These are phyloP conservation scores for Leptopilina clavipes DNA, from an alignment of 1,140 invertebrate genomes.

Conservation along the genomic window DNA sequence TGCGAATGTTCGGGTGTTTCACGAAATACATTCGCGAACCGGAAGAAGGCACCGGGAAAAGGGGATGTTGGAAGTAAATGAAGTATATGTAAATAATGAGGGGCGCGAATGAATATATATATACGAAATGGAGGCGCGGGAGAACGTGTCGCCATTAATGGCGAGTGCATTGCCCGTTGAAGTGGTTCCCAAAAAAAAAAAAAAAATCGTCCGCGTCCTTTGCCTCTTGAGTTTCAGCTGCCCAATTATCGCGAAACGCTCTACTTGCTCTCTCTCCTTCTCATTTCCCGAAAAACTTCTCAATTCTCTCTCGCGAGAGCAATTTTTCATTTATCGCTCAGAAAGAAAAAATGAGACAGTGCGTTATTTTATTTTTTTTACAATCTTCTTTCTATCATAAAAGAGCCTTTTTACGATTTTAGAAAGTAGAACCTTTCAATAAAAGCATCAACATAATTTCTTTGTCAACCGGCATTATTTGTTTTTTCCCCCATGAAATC, in stretches of 20 bases:
- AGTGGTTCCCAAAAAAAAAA: slow-evolving; percentile 65
- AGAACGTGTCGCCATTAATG: slow-evolving; percentile 62
- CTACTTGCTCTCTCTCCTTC: slow-evolving; percentile 54
- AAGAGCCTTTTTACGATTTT: neutral
- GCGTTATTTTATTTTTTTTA: neutral
- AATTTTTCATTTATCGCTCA: slow-evolving; percentile 1
- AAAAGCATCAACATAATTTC: no score
- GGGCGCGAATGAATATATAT: slow-evolving; percentile 68
- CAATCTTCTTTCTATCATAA: no score
- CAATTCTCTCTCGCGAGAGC: neutral
- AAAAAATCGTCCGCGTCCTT: slow-evolving; percentile 66
- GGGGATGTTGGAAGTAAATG: slow-evolving; percentile 57
- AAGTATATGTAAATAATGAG: slow-evolving; percentile 73
- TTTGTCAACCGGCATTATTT: no score
- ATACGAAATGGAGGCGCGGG: neutral
- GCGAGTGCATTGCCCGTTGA: slow-evolving; percentile 69
- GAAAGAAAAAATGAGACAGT: no score
- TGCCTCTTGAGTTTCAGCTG: slow-evolving; percentile 55
- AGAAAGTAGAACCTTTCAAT: no score
- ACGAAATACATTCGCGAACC: slow-evolving; percentile 31
- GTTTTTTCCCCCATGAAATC: no score
- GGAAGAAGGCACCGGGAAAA: slow-evolving; percentile 27
- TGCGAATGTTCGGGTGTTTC: slow-evolving; percentile 34
- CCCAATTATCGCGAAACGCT: slow-evolving; percentile 70
- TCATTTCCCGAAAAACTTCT: slow-evolving; percentile 54